These are phyloP conservation scores for Lindbergichthys nudifrons DNA, from an alignment of 2,797 vertebrate genomes.

Conservation along the genomic window DNA sequence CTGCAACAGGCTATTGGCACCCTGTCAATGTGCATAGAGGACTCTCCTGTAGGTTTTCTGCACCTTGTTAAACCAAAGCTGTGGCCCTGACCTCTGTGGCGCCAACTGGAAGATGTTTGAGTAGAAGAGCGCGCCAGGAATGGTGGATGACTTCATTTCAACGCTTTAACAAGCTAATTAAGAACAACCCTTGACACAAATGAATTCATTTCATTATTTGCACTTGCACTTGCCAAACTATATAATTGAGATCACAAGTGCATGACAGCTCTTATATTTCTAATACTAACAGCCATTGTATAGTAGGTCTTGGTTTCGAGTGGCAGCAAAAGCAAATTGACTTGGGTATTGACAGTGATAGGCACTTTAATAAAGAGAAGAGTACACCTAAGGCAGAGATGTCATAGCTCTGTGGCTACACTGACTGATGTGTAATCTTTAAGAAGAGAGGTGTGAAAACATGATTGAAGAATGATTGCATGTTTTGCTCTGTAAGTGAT, in stretches of 20 bases:
- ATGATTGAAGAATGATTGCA: too few species aligned
- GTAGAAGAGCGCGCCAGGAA: background rate
- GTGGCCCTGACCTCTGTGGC: conserved; percentile 12
- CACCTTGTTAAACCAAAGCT: background rate
- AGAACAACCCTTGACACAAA: background rate
- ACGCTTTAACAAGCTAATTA: conserved; percentile 8
- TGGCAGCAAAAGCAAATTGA: background rate
- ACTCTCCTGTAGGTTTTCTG: background rate
- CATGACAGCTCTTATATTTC: background rate
- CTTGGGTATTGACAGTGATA: background rate
- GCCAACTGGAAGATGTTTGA: background rate
- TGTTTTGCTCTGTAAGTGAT: too few species aligned
- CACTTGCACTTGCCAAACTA: background rate
- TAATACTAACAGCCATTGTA: background rate
- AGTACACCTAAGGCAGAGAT: too few species aligned
- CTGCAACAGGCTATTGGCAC: conserved; percentile 6
- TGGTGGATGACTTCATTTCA: background rate
- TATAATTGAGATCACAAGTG: background rate
- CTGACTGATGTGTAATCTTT: too few species aligned
- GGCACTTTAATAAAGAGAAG: too few species aligned
- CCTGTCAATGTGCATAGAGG: conserved; percentile 1
- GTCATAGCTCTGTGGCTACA: too few species aligned
- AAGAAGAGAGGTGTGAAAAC: too few species aligned
- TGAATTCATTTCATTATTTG: background rate
- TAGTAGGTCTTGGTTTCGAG: background rate